Conservation (phyloP, 2,113 vertebrate genomes). For the Tychaedon coryphoeus region DNA sequence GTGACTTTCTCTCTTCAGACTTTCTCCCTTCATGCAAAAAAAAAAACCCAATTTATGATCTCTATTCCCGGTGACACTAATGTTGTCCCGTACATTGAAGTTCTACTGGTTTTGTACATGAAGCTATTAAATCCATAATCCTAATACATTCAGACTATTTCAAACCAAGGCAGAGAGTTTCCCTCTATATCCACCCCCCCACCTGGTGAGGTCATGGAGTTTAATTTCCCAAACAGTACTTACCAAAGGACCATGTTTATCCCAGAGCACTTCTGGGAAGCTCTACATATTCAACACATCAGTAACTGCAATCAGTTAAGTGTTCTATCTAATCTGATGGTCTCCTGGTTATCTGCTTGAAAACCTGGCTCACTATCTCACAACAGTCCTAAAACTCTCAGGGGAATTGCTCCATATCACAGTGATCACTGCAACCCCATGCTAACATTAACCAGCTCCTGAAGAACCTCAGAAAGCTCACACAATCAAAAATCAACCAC, state of each 20-base stretch:
- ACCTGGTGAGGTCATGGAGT: not conserved
- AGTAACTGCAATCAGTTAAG: not conserved
- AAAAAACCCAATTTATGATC: rapidly evolving
- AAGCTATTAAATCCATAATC: not conserved
- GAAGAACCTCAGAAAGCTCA: not conserved
- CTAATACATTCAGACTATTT: not conserved
- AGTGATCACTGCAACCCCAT: not conserved
- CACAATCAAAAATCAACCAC: not conserved
- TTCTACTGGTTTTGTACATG: not conserved
- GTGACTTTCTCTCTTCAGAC: not conserved
- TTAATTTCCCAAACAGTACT: not conserved
- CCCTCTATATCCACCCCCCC: not conserved
- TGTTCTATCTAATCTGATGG: not conserved
- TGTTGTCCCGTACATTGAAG: rapidly evolving
- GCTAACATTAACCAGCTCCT: not conserved
- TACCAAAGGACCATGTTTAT: not conserved
- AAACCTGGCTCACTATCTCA: not conserved
- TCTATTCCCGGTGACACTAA: rapidly evolving
- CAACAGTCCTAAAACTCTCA: not conserved
- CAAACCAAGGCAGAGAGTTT: not conserved
- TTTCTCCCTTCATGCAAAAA: not conserved
- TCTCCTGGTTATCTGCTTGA: not conserved
- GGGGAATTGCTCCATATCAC: not conserved
- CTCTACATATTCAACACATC: not conserved
- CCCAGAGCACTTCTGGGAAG: not conserved